Percentiles rank a stretch among this genome's conserved stretches.
phyloP scores from a whole-genome alignment of 92 coral and sea anemone species.

The Bergia sp. region DNA sequence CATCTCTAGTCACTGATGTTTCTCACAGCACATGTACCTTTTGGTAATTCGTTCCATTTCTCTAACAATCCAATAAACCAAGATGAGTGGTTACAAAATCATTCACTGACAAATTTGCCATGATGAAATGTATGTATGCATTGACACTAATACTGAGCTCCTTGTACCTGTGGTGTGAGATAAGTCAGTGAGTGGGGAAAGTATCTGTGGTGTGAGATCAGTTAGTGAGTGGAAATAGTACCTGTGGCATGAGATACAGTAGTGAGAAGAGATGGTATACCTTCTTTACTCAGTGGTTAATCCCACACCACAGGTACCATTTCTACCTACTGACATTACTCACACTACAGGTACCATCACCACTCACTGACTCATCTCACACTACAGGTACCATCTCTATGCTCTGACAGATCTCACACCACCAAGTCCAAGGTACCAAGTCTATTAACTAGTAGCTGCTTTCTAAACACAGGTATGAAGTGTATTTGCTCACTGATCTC shows the following conservation, averaged over 20 bases:
- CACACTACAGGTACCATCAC: neutral
- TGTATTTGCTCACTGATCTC: neutral
- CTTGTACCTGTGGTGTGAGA: neutral
- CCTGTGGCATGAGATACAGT: neutral
- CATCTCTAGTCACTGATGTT: neutral
- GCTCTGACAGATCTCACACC: neutral
- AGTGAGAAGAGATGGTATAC: neutral
- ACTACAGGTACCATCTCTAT: neutral
- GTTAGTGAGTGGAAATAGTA: conserved; percentile 34
- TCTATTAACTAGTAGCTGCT: too few species aligned
- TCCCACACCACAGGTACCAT: neutral
- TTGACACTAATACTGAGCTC: too few species aligned
- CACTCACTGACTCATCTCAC: neutral
- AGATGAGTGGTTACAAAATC: too few species aligned
- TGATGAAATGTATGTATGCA: too few species aligned
- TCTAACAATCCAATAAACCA: too few species aligned
- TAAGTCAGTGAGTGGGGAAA: neutral
- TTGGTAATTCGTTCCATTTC: too few species aligned
- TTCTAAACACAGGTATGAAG: too few species aligned
- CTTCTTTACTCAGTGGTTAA: conserved; percentile 4
- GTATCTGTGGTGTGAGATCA: neutral
- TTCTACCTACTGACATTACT: neutral
- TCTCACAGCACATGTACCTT: too few species aligned
- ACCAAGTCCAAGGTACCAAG: neutral
- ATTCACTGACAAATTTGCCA: too few species aligned